Evolutionary conservation across 2,797 vertebrate species (phyloP).

Genomic region (Anisognathus igniventris): DNA sequence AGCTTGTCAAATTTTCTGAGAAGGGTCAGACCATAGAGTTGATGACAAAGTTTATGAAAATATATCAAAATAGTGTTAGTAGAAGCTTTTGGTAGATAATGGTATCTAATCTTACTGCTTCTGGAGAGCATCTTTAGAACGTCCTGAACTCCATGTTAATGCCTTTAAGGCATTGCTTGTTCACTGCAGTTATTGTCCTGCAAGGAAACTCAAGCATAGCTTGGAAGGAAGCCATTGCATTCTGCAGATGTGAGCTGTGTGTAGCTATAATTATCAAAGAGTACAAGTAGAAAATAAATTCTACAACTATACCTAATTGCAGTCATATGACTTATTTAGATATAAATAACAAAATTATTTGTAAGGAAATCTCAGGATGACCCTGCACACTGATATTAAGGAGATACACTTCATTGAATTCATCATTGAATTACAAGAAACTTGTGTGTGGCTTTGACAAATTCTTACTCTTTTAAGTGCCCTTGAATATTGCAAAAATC

Average conservation of each 20-base stretch:
- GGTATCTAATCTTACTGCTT: background rate
- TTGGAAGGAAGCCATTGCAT: background rate
- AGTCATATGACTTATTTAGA: background rate
- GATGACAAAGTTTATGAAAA: background rate
- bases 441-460: fast-evolving
- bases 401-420: background rate
- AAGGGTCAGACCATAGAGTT: background rate
- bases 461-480: background rate
- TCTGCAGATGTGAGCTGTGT: background rate
- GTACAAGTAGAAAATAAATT: background rate
- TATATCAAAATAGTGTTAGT: background rate
- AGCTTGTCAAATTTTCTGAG: background rate
- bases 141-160: background rate
- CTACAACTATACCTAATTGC: background rate
- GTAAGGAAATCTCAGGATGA: background rate
- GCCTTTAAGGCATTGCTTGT: background rate
- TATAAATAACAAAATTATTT: background rate
- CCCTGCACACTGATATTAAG: background rate
- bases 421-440: background rate
- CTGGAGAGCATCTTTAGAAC: background rate
- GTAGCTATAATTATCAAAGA: background rate
- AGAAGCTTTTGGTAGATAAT: background rate
- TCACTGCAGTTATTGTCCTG: background rate
- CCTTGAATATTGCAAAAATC: background rate
- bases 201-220: background rate